phyloP scores from a whole-genome alignment of 2,113 vertebrate species.

The Cichladusa arquata region DNA sequence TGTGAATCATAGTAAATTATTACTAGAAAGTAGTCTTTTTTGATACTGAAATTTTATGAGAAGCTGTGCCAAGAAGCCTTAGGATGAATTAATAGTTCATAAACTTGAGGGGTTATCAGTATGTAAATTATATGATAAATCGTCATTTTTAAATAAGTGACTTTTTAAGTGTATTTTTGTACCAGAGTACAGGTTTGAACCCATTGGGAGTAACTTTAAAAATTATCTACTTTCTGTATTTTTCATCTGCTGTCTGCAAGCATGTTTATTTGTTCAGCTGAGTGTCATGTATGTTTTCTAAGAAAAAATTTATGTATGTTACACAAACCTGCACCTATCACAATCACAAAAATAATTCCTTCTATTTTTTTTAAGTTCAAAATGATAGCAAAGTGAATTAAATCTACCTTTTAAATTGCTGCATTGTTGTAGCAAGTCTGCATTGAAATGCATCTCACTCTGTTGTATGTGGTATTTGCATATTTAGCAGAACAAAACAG shows the following conservation, averaged over 20 bases:
- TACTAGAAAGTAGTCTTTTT: background rate
- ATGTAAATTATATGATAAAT: background rate
- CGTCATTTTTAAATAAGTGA: constrained; percentile 1
- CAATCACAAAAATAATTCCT: background rate
- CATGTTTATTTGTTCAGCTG: background rate
- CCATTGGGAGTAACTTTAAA: background rate
- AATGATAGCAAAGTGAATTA: constrained; percentile 16
- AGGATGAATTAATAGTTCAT: background rate
- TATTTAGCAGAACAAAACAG: constrained; percentile 86
- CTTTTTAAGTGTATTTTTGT: background rate
- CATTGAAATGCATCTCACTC: constrained; percentile 61
- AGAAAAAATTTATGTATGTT: background rate
- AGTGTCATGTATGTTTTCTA: background rate
- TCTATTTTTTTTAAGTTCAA: background rate
- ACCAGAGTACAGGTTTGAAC: background rate
- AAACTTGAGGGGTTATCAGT: background rate
- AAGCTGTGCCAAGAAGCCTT: background rate
- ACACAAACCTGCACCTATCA: background rate
- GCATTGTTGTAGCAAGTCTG: constrained; percentile 26
- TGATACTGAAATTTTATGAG: background rate
- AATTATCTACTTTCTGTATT: background rate
- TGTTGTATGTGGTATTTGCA: constrained; percentile 66
- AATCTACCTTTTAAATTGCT: constrained; percentile 47
- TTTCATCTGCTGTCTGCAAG: background rate
- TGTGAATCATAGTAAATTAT: background rate